These are phyloP conservation scores for Oreortyx pictus DNA, from an alignment of 2,797 vertebrate species.

Conservation along the genomic window DNA sequence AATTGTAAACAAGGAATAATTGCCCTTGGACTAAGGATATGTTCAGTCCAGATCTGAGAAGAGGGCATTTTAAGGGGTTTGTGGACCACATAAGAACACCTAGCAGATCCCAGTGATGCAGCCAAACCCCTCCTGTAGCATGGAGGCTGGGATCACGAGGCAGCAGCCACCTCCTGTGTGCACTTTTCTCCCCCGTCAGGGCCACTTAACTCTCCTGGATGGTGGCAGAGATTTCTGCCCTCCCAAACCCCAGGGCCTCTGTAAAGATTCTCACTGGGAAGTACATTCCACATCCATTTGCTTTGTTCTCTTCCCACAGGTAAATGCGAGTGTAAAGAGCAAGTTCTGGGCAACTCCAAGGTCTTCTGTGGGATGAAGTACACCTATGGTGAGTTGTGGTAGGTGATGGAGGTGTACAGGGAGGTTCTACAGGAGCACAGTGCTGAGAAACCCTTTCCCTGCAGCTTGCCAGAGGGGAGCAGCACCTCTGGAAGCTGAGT, in stretches of 20 bases:
- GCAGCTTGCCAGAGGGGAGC: neutral
- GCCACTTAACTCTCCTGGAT: neutral
- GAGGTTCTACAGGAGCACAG: neutral
- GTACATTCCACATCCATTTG: neutral
- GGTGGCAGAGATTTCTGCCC: too few species aligned
- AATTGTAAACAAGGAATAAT: slow-evolving; percentile 57
- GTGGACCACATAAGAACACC: neutral
- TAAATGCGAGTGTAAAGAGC: slow-evolving; percentile 97
- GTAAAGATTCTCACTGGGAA: neutral
- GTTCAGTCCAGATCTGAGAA: slow-evolving; percentile 22
- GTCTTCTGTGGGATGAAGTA: slow-evolving; percentile 95
- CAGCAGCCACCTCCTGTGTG: neutral
- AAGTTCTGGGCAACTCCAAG: slow-evolving; percentile 90
- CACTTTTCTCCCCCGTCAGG: neutral
- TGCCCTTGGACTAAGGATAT: slow-evolving; percentile 18
- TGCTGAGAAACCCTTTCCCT: neutral
- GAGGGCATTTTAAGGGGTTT: neutral
- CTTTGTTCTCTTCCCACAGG: slow-evolving; percentile 82
- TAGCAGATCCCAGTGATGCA: neutral
- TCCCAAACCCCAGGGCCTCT: neutral
- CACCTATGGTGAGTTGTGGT: slow-evolving; percentile 88
- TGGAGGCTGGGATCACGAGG: too few species aligned
- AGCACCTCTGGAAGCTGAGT: neutral
- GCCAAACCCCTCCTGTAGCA: neutral
- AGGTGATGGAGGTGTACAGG: neutral